Evolutionary conservation across 2,113 vertebrate species (phyloP).

Genomic region (Hyla sarda): DNA sequence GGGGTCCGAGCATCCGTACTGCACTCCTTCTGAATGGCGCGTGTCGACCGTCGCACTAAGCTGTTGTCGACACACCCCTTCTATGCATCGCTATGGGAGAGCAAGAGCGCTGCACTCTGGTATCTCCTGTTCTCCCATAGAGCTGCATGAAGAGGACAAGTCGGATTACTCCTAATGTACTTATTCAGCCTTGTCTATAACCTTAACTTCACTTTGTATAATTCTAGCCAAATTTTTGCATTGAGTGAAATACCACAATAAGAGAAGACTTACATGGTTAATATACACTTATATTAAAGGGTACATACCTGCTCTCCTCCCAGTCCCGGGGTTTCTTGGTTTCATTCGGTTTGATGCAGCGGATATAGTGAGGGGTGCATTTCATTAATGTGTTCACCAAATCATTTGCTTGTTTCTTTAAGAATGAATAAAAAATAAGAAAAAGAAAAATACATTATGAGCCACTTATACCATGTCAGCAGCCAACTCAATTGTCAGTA

Average conservation of each 20-base stretch:
- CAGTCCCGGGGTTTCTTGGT: conserved; percentile 96
- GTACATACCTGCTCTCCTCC: conserved; percentile 91
- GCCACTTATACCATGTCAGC: background rate
- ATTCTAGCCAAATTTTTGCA: background rate
- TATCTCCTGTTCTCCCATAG: too few species aligned
- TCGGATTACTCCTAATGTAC: too few species aligned
- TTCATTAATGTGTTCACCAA: conserved; percentile 97
- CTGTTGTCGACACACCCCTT: too few species aligned
- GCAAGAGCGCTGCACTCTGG: too few species aligned
- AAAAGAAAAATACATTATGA: background rate
- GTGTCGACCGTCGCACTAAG: too few species aligned
- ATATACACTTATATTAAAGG: background rate
- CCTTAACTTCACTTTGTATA: background rate
- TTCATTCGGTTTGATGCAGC: conserved; percentile 98
- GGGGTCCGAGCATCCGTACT: too few species aligned
- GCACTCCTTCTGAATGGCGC: too few species aligned
- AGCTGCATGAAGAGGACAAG: too few species aligned
- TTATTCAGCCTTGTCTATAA: too few species aligned
- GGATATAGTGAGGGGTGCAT: conserved; percentile 97
- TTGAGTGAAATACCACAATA: background rate
- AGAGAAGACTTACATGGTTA: background rate
- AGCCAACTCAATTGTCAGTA: too few species aligned
- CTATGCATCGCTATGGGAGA: too few species aligned
- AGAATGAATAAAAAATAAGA: conserved; percentile 39
- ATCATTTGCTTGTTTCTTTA: conserved; percentile 97